These are phyloP conservation scores for Hyperoplus immaculatus DNA, from an alignment of 2,797 vertebrate species.

Conservation along the genomic window DNA sequence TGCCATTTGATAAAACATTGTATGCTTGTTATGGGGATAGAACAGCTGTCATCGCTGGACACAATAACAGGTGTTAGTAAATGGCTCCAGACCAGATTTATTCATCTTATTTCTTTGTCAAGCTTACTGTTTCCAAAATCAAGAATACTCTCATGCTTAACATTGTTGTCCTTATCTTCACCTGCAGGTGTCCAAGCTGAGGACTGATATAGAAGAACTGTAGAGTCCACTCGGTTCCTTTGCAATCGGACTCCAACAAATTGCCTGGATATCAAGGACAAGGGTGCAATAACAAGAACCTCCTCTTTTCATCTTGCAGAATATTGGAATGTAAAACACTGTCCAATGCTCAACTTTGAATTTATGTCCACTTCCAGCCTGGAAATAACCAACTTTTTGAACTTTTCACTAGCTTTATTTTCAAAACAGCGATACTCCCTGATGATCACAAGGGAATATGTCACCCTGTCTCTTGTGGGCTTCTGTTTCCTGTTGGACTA, in stretches of 20 bases:
- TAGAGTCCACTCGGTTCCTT: background rate
- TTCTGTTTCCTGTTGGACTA: slow-evolving; percentile 93
- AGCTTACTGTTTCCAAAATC: background rate
- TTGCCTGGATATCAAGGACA: background rate
- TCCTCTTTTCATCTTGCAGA: background rate
- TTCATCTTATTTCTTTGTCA: background rate
- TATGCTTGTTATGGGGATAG: background rate
- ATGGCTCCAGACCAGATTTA: too few relatives aligned
- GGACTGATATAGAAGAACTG: background rate
- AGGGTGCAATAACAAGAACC: background rate
- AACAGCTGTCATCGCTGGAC: background rate
- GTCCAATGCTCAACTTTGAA: slow-evolving; percentile 29
- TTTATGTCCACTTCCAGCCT: slow-evolving; percentile 16
- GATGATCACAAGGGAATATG: slow-evolving; percentile 94
- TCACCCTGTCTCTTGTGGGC: slow-evolving; percentile 89
- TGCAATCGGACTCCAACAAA: background rate
- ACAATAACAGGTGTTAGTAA: background rate
- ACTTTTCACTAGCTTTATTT: slow-evolving; percentile 21
- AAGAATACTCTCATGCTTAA: background rate
- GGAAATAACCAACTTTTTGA: slow-evolving; percentile 23
- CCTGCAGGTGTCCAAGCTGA: slow-evolving; percentile 48
- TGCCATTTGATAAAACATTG: background rate
- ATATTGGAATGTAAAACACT: slow-evolving; percentile 9
- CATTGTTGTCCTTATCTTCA: slow-evolving; percentile 1
- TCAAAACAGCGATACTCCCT: slow-evolving; percentile 62